Base-by-base conservation (phyloP, 2,888 invertebrate species). In the Lapara coniferarum region DNA sequence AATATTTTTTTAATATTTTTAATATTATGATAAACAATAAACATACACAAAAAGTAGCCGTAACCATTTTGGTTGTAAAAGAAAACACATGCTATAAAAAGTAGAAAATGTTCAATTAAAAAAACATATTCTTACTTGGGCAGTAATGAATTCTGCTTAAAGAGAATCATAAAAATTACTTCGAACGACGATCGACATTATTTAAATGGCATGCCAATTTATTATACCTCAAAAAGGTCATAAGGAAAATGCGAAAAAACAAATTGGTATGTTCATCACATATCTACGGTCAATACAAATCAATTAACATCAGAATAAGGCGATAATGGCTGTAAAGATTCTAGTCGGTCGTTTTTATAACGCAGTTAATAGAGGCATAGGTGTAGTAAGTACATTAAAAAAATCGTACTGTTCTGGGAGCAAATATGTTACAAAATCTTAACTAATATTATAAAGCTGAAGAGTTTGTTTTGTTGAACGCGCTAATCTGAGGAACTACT, bases 271-370 rank as follows among this genome's bases (percentile, higher is more conserved):
- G 37, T 46, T 68, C 8, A 25, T 58, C 57, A 5, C 52, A 51
- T 58, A 51, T 51, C n/a, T 46, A 66, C 53, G 49, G 19, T 30
- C 25, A 63, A 66, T 49, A 56, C 56, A 59, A 12, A 70, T 13
- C 19, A 25, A 52, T 70, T 70, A 57, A 30, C 70, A 66, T 68
- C 10, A 52, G 16, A 57, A 56, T 66, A 68, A 66, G 70, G 70
- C 55, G 30, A 68, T 70, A 70, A 66, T 57, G 70, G 56, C 63
- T 49, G 66, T 55, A 70, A 67, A 49, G 67, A 67, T 52, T 55
- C 51, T 67, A 37, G 49, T 55, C 12, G 19, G 44, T 14, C 19
- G 19, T 66, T 69, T 69, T 66, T 37, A 66, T 51, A 37, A n/a
- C 19, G 14, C 49, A 10, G 57, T 12, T 10, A 37, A 55, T 67